Percentiles rank a stretch among this genome's conserved stretches.
phyloP scores from a whole-genome alignment of 2,797 vertebrate species.

The Rhinella marina region DNA sequence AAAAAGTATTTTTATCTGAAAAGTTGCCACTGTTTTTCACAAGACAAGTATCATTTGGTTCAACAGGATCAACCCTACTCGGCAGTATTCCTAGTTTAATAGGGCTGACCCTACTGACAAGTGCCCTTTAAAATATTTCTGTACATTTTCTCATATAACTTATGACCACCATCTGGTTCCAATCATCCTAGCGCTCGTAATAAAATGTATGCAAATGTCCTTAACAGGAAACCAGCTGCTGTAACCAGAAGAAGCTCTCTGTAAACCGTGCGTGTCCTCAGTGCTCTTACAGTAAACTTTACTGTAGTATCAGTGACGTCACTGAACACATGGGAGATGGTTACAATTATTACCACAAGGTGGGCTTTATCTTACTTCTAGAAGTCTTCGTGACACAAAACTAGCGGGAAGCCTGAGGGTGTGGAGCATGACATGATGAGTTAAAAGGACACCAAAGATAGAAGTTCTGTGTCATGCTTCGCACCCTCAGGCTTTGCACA shows the following conservation, averaged over 20 bases:
- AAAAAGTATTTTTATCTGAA: too few species aligned
- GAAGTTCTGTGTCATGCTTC: too few species aligned
- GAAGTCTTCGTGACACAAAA: background rate
- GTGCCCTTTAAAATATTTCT: background rate
- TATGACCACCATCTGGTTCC: constrained; percentile 5
- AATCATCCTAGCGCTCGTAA: background rate
- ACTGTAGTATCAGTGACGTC: background rate
- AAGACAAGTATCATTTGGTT: too few species aligned
- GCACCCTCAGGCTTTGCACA: too few species aligned
- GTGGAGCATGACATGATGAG: background rate
- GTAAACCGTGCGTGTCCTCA: background rate
- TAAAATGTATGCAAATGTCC: constrained; percentile 18
- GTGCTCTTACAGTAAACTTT: background rate
- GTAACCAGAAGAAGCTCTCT: background rate
- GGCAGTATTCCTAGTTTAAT: too few species aligned
- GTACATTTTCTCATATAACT: constrained; percentile 3
- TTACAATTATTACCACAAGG: too few species aligned
- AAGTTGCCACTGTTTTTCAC: too few species aligned
- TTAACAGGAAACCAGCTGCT: constrained; percentile 2
- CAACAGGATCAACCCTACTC: too few species aligned
- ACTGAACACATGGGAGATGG: background rate
- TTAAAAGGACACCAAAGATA: background rate
- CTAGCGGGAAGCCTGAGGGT: background rate
- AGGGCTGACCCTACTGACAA: background rate
- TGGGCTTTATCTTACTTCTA: background rate